These are phyloP conservation scores for Bovichtus diacanthus DNA, from an alignment of 2,797 vertebrate species.

Conservation along the genomic window DNA sequence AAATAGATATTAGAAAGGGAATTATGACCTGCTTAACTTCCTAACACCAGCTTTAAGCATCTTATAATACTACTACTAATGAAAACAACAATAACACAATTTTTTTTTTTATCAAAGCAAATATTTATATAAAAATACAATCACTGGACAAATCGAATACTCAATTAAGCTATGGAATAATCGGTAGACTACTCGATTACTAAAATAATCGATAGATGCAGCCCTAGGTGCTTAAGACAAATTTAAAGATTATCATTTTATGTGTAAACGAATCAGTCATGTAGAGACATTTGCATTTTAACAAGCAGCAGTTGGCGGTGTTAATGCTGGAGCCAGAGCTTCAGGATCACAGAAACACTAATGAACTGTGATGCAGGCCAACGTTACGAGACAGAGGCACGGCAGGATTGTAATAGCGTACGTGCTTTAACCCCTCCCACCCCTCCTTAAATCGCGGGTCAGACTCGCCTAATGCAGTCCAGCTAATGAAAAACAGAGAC, in stretches of 20 bases:
- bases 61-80: no score
- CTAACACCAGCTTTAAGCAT: no score
- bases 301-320: conserved; percentile 47
- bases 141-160: no score
- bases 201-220: no score
- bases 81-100: no score
- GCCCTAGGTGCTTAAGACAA: conserved; percentile 13
- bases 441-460: conserved; percentile 42
- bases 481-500: conserved; percentile 80
- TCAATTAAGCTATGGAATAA: no score
- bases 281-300: conserved; percentile 36
- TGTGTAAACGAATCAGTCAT: conserved; percentile 29
- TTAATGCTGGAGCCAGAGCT: conserved; percentile 42
- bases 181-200: no score
- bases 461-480: conserved; percentile 52
- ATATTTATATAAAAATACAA: no score
- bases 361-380: conserved; percentile 44
- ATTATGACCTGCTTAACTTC: no score
- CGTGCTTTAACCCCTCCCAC: conserved; percentile 28
- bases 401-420: conserved; percentile 22
- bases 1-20: no score
- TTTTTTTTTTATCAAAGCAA: no score
- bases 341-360: conserved; percentile 39
- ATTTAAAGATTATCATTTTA: conserved; percentile 43
- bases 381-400: conserved; percentile 37